Base-by-base conservation (phyloP, 1,140 invertebrate species). In the Calliphora vicina region DNA sequence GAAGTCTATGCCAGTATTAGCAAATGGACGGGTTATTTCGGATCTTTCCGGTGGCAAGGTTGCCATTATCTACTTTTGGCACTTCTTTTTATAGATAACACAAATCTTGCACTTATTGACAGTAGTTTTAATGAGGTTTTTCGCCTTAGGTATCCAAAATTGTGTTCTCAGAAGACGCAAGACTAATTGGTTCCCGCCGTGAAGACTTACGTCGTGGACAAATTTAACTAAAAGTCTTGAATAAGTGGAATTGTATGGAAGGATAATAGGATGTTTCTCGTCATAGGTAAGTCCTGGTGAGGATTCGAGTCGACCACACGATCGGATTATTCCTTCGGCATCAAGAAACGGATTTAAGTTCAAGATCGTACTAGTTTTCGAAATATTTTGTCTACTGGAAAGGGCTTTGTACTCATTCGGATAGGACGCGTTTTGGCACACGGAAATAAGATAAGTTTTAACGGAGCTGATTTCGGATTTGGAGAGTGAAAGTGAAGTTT, bases 1-100 rank as follows among this genome's bases (percentile, higher is more conserved):
- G 83, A 85, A 90, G 83, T 90, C 89, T 13, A 90, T 83, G 17
- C 85, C 85, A 15, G 83, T 67, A 80, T n/a, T n/a, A n/a, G n/a
- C n/a, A n/a, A n/a, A n/a, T n/a, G n/a, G n/a, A n/a, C n/a, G n/a
- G n/a, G n/a, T n/a, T n/a, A n/a, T n/a, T n/a, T n/a, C n/a, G n/a
- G n/a, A n/a, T n/a, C n/a, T n/a, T n/a, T n/a, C n/a, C n/a, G n/a
- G n/a, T n/a, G n/a, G n/a, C n/a, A n/a, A n/a, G n/a, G n/a, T n/a
- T n/a, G n/a, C n/a, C n/a, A n/a, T n/a, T n/a, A n/a, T n/a, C n/a
- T n/a, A n/a, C n/a, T n/a, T n/a, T n/a, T n/a, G n/a, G n/a, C n/a
- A n/a, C n/a, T n/a, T n/a, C n/a, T n/a, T n/a, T n/a, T n/a, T n/a
- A n/a, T n/a, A n/a, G n/a, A n/a, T n/a, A n/a, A n/a, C n/a, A n/a